phyloP scores from a whole-genome alignment of 2,888 invertebrate species.

The Cecidostiba fungosa region DNA sequence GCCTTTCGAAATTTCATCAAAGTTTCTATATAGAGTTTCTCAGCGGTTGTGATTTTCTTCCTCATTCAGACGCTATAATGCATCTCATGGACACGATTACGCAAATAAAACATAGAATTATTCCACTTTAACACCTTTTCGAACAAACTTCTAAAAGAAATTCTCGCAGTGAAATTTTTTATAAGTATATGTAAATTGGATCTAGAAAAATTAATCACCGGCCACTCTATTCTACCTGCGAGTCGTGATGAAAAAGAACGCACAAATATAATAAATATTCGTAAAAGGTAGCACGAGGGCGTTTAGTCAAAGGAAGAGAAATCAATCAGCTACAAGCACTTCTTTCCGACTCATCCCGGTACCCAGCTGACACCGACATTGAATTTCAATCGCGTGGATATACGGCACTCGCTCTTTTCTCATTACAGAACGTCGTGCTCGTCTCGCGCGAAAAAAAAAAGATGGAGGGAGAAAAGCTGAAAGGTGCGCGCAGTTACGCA shows the following conservation, averaged over 20 bases:
- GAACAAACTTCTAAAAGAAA: too few relatives aligned
- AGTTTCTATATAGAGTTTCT: background rate
- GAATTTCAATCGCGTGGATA: constrained; percentile 37
- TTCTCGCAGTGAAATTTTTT: too few relatives aligned
- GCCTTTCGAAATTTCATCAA: constrained; percentile 25
- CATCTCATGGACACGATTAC: background rate
- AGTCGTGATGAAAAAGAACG: too few relatives aligned
- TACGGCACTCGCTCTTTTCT: constrained; percentile 1
- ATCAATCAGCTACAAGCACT: constrained; percentile 30
- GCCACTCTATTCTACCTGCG: too few relatives aligned
- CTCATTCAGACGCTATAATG: constrained; percentile 17
- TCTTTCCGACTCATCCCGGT: background rate
- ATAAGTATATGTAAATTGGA: too few relatives aligned
- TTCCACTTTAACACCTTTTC: too few relatives aligned
- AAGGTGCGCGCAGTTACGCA: constrained; percentile 16
- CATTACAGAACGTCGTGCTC: background rate
- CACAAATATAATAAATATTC: too few relatives aligned
- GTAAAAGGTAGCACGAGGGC: background rate
- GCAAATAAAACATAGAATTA: background rate
- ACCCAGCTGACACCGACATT: background rate
- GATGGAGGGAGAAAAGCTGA: background rate
- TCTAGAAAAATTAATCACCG: too few relatives aligned
- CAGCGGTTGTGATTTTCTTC: background rate
- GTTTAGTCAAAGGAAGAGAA: background rate
- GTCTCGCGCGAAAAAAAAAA: background rate